Conservation (phyloP, 2,113 vertebrate species). For the Channa maculata region DNA sequence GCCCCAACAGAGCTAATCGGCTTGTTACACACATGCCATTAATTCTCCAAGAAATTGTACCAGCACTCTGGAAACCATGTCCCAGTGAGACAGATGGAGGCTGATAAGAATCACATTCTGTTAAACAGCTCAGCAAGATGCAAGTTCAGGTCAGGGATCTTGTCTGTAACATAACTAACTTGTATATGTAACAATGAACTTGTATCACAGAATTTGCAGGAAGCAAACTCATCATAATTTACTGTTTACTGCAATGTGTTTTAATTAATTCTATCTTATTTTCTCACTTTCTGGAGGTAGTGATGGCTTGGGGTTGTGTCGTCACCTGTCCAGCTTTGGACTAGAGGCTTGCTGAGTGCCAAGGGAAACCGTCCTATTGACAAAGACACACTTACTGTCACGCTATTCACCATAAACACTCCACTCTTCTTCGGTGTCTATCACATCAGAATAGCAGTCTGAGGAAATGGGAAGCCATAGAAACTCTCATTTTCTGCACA, state of each 20-base stretch:
- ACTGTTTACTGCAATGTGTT: background rate
- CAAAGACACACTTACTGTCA: slow-evolving; percentile 26
- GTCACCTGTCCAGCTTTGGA: slow-evolving; percentile 62
- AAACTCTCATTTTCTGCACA: slow-evolving; percentile 78
- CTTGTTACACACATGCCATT: slow-evolving; percentile 63
- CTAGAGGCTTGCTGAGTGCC: slow-evolving; percentile 60
- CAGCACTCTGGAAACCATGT: slow-evolving; percentile 10
- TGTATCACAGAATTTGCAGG: background rate
- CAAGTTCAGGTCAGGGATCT: slow-evolving; percentile 20
- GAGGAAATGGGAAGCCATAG: slow-evolving; percentile 71
- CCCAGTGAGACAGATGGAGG: slow-evolving; percentile 31
- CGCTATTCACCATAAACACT: slow-evolving; percentile 22
- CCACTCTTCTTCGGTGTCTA: slow-evolving; percentile 20
- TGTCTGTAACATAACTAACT: background rate
- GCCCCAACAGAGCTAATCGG: slow-evolving; percentile 67
- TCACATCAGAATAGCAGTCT: slow-evolving; percentile 34
- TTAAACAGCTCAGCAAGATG: slow-evolving; percentile 22
- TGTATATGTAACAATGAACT: background rate
- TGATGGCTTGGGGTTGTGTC: slow-evolving; percentile 71
- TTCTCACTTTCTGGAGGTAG: slow-evolving; percentile 48
- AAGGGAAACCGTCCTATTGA: slow-evolving; percentile 48
- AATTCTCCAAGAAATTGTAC: slow-evolving; percentile 41
- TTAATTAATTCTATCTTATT: slow-evolving; percentile 25
- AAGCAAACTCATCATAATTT: background rate
- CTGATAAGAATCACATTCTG: slow-evolving; percentile 40